Conservation (phyloP, 2,888 invertebrate genomes). For the Eretmocerus hayati region DNA sequence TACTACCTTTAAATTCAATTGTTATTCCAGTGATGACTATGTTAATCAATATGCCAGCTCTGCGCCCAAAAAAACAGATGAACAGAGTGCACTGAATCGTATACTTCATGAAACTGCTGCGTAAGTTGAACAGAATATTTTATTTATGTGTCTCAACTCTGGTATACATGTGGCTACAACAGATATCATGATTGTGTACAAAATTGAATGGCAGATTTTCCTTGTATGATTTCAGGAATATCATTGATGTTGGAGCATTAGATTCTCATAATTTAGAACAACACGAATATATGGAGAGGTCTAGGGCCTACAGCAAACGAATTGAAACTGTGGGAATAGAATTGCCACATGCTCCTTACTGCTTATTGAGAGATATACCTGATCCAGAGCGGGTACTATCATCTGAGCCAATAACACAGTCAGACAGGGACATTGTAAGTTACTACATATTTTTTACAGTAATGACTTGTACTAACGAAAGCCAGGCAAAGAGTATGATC, state of each 20-base stretch:
- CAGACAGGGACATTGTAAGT: conserved; percentile 68
- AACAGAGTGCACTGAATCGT: conserved; percentile 82
- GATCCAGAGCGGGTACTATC: conserved; percentile 64
- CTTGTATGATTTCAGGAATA: conserved; percentile 64
- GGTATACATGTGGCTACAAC: background rate
- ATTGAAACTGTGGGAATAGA: conserved; percentile 46
- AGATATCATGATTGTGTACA: background rate
- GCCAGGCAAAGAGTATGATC: no score
- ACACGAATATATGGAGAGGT: conserved; percentile 73
- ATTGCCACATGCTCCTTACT: conserved; percentile 46
- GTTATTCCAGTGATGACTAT: conserved; percentile 57
- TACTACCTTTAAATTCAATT: no score
- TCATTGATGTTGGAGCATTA: conserved; percentile 88
- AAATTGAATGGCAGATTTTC: background rate
- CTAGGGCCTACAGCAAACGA: conserved; percentile 41
- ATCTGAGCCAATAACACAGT: conserved; percentile 54
- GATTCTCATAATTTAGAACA: conserved; percentile 84
- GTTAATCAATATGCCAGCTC: conserved; percentile 58
- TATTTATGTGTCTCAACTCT: no score
- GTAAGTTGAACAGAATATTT: no score
- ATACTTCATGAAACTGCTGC: conserved; percentile 86
- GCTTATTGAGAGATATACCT: conserved; percentile 66
- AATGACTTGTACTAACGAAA: no score
- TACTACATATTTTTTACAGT: background rate
- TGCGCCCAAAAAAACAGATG: conserved; percentile 73